These are phyloP conservation scores for Oxyruncus cristatus DNA, from an alignment of 2,113 vertebrate species.

Conservation along the genomic window DNA sequence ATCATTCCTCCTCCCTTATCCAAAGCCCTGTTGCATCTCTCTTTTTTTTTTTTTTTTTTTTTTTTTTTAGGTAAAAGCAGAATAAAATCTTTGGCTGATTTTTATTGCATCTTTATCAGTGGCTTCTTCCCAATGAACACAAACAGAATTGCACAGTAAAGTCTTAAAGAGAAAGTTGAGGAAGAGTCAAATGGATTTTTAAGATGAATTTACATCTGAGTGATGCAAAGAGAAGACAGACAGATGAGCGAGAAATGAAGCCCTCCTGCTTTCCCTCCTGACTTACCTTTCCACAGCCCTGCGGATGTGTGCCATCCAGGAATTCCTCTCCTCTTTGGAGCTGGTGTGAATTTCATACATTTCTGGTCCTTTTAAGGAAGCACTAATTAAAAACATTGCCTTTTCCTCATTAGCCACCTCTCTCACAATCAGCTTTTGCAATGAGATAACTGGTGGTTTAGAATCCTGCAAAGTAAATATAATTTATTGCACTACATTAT, in stretches of 20 bases:
- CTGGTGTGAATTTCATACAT: conserved; percentile 96
- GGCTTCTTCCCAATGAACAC: background rate
- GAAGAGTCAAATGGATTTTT: background rate
- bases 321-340: conserved; percentile 92
- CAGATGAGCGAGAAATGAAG: background rate
- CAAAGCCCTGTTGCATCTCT: background rate
- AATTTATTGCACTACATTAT: background rate
- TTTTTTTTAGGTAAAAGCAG: background rate
- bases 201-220: background rate
- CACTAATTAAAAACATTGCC: conserved; percentile 97
- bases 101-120: background rate
- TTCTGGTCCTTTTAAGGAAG: conserved; percentile 89
- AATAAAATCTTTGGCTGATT: background rate
- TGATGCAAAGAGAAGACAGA: background rate
- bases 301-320: conserved; percentile 91
- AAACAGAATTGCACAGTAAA: background rate
- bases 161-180: background rate
- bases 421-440: conserved; percentile 94
- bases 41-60: background rate
- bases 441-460: conserved; percentile 89
- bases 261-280: background rate
- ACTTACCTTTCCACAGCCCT: conserved; percentile 89
- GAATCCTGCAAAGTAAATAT: conserved; percentile 79
- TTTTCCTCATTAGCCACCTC: conserved; percentile 96
- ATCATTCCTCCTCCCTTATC: background rate